phyloP scores from a whole-genome alignment of 1,140 invertebrate genomes.

The Neodiprion pinetum region DNA sequence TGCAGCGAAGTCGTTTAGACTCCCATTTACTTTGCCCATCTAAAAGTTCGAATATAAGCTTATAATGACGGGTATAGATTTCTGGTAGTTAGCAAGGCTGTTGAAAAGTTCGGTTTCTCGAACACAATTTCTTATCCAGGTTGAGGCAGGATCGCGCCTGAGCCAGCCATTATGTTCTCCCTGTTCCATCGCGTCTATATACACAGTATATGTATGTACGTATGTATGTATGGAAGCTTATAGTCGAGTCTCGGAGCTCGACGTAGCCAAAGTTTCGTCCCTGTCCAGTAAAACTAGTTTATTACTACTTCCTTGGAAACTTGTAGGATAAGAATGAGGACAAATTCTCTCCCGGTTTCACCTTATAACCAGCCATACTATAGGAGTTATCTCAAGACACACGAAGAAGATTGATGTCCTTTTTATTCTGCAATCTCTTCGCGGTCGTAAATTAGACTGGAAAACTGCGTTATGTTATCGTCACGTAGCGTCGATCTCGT shows the following conservation, averaged over 20 bases:
- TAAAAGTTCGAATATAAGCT: not conserved
- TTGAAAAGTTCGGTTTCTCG: not conserved
- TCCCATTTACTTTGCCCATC: not conserved
- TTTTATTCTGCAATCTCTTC: not conserved
- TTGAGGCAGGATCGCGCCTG: not conserved
- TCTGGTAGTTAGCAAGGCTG: not conserved
- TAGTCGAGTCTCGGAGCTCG: not conserved
- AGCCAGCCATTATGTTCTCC: not conserved
- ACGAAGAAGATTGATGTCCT: not conserved
- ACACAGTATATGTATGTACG: no score
- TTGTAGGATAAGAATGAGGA: not conserved
- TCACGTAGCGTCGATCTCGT: not conserved
- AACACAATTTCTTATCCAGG: not conserved
- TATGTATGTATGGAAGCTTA: not conserved
- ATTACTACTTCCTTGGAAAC: not conserved
- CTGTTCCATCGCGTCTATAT: no score
- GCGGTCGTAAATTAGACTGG: not conserved
- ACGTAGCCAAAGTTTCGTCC: not conserved
- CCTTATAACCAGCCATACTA: not conserved
- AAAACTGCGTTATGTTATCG: no score
- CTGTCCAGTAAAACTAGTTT: conserved; percentile 5
- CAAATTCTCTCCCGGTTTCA: not conserved
- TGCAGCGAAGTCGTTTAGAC: not conserved
- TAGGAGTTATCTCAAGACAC: not conserved
- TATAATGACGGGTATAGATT: conserved; percentile 5